Base-by-base conservation (phyloP, 2,888 invertebrate species). In the Glyphotaelius pellucidus region DNA sequence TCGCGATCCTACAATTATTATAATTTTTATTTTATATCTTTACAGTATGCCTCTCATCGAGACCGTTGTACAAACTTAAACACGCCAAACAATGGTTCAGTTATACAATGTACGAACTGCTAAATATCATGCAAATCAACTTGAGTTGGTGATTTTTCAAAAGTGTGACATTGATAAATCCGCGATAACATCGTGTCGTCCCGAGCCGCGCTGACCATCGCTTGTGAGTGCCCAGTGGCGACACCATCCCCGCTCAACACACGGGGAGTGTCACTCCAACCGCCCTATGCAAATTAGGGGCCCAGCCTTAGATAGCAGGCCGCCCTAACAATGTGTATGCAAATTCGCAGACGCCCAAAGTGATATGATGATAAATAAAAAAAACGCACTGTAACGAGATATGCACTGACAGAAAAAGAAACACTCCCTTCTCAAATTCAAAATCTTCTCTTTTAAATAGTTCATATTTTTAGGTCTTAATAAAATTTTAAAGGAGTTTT, bases 321-420 rank as follows among this genome's bases (percentile, higher is more conserved):
- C 47, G 90, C 35, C 83, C 90, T n/a, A 83, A 90, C 90, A 90
- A 84, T 90, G 35, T 47, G 42, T 83, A 90, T 90, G 90, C 84
- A 90, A 90, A 90, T 90, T 81, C 25, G 15, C 47, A 80, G 81
- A 80, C 79, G 88, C 79, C 79, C 35, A 88, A 88, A 88, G 88
- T 88, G 88, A 88, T 88, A 67, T 19, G 79, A 67, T 67, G 67
- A 88, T 32, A 79, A 88, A 79, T 79, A 88, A 88, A 42, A 88
- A 42, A 83, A 83, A 32, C 83, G 83, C 35, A 35, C 31, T 52
- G 35, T 32, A 32, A 89, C 67, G 31, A 89, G 79, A 67, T 14
- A 79, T 79, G 35, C n/a, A 67, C 67, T 25, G 67, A 67, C 25
- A 25, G 67, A 7, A 9, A 67, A 67, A 67, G 25, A 25, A 67